Evolutionary conservation across 2,888 invertebrate genomes (phyloP).

Genomic region (Andrena trimmerana): DNA sequence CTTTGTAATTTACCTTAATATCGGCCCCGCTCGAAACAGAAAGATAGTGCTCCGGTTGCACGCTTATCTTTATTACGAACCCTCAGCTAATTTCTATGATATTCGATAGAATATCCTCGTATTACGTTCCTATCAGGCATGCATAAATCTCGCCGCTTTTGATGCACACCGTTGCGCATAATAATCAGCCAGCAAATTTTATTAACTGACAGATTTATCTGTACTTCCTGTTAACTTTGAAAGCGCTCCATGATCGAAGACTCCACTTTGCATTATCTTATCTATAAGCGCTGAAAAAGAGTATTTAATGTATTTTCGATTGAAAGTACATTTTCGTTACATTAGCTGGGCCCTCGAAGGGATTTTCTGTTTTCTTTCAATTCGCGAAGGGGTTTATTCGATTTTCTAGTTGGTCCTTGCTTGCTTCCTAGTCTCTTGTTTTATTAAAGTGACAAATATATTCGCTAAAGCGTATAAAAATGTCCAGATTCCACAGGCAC

Average conservation of each 20-base stretch:
- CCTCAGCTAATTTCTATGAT: conserved; percentile 52
- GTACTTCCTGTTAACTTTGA: conserved; percentile 24
- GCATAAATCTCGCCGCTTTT: conserved; percentile 41
- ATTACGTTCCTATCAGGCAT: conserved; percentile 52
- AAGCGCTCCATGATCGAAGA: not conserved
- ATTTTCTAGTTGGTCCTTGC: not conserved
- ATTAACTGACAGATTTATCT: conserved; percentile 45
- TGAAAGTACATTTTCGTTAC: not conserved
- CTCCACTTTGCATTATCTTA: not conserved
- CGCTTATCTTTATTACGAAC: conserved; percentile 44
- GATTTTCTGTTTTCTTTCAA: not conserved
- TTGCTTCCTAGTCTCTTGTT: no score
- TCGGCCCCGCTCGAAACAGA: conserved; percentile 14
- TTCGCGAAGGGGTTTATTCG: not conserved
- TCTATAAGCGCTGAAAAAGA: not conserved
- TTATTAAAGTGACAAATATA: not conserved
- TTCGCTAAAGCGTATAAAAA: not conserved
- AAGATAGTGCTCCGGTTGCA: conserved; percentile 18
- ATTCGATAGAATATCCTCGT: conserved; percentile 51
- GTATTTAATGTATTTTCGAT: not conserved
- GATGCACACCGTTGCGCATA: conserved; percentile 38
- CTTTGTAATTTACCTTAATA: conserved; percentile 58
- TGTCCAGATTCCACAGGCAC: not conserved
- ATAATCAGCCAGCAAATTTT: conserved; percentile 40
- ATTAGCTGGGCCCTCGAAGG: not conserved